phyloP scores from a whole-genome alignment of 2,113 vertebrate genomes.

The Speoplatyrhinus poulsoni region DNA sequence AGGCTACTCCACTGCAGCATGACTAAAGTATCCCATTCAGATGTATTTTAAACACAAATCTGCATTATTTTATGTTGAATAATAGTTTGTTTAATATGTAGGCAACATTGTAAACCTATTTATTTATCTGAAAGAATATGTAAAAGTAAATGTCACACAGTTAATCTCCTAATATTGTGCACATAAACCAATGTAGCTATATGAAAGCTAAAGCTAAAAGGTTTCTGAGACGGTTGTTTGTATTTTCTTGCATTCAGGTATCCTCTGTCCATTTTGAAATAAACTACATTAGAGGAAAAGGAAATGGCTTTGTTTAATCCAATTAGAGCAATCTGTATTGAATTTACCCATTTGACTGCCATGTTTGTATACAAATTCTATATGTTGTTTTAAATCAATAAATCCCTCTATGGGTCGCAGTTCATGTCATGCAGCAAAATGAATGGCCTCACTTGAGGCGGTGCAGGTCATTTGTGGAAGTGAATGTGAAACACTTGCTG shows the following conservation, averaged over 20 bases:
- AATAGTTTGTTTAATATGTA: too few species aligned
- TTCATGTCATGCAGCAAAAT: conserved; percentile 27
- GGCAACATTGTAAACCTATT: too few species aligned
- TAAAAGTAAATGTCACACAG: too few species aligned
- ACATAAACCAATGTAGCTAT: too few species aligned
- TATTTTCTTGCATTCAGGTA: conserved; percentile 26
- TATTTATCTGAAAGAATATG: too few species aligned
- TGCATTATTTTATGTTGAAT: too few species aligned
- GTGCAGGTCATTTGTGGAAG: conserved; percentile 34
- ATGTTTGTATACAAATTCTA: conserved; percentile 44
- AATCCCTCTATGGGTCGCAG: conserved; percentile 11
- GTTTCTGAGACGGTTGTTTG: neutral
- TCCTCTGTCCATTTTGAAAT: conserved; percentile 28
- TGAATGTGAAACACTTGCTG: conserved; percentile 47
- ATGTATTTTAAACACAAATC: too few species aligned
- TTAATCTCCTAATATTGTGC: too few species aligned
- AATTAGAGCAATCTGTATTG: conserved; percentile 46
- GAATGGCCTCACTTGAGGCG: conserved; percentile 33
- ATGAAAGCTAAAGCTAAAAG: neutral
- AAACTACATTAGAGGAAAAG: conserved; percentile 31
- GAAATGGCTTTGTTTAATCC: conserved; percentile 49
- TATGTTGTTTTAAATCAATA: conserved; percentile 47
- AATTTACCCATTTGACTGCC: conserved; percentile 40
- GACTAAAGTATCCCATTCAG: too few species aligned
- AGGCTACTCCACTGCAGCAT: too few species aligned